Evolutionary conservation across 2,888 invertebrate genomes (phyloP).

Genomic region (Tetropium fuscum): DNA sequence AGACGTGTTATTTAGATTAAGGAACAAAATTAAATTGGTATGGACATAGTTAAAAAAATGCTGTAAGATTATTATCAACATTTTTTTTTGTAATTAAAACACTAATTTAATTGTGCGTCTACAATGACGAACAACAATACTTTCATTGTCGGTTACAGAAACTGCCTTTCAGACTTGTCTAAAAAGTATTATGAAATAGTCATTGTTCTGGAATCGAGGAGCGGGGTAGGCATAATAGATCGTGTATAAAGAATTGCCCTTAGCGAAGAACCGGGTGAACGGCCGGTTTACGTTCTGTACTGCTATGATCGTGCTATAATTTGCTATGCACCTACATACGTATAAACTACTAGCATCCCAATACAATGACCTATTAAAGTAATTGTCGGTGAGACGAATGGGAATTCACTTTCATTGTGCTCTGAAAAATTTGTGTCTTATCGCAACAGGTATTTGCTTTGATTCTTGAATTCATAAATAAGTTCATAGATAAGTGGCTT

Average conservation of each 20-base stretch:
- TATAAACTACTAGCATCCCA: slow-evolving; percentile 19
- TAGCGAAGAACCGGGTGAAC: slow-evolving; percentile 17
- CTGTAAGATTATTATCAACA: too few species aligned
- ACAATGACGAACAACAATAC: neutral
- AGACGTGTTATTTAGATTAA: too few species aligned
- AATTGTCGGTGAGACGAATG: slow-evolving; percentile 19
- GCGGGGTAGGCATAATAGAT: slow-evolving; percentile 16
- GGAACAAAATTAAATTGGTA: too few species aligned
- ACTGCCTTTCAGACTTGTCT: too few species aligned
- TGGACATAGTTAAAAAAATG: too few species aligned
- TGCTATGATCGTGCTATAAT: slow-evolving; percentile 24
- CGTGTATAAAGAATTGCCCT: slow-evolving; percentile 24
- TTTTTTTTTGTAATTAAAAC: too few species aligned
- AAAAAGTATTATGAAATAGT: slow-evolving; percentile 2
- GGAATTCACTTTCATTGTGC: slow-evolving; percentile 19
- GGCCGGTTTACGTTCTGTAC: slow-evolving; percentile 18
- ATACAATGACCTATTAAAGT: slow-evolving; percentile 24
- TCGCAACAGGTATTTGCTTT: neutral
- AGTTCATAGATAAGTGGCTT: too few species aligned
- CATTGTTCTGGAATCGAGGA: slow-evolving; percentile 14
- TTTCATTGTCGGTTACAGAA: neutral
- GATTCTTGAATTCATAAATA: too few species aligned
- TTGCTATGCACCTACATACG: slow-evolving; percentile 21
- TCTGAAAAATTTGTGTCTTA: slow-evolving; percentile 8
- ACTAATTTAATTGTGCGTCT: too few species aligned